These are phyloP conservation scores for Calephelis perditalis DNA, from an alignment of 2,888 invertebrate species.

Conservation along the genomic window DNA sequence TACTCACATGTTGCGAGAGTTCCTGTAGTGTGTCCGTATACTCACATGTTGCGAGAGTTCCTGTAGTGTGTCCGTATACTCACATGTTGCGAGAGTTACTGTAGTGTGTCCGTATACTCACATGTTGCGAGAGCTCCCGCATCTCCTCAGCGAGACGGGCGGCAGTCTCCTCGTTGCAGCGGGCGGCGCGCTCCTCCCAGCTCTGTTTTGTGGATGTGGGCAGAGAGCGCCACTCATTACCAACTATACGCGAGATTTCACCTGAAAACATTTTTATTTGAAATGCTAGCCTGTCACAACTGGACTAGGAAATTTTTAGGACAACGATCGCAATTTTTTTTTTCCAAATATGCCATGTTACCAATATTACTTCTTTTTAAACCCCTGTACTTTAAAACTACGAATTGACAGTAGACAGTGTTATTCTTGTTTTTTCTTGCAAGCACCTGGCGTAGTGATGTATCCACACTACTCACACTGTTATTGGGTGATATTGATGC, in stretches of 20 bases:
- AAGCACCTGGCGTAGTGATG: not conserved
- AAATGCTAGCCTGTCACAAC: no score
- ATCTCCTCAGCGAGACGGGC: slow-evolving; percentile 79
- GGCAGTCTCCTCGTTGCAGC: slow-evolving; percentile 91
- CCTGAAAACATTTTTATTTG: slow-evolving; percentile 39
- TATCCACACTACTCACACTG: not conserved
- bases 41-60: not conserved
- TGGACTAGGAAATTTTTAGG: no score
- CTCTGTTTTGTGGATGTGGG: slow-evolving; percentile 91
- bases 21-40: no score
- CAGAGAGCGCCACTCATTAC: slow-evolving; percentile 95
- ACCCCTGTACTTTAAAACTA: no score
- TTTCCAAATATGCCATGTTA: no score
- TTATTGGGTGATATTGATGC: no score
- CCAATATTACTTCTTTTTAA: no score
- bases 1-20: no score
- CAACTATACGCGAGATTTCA: slow-evolving; percentile 85
- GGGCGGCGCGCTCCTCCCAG: slow-evolving; percentile 95
- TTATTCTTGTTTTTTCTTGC: not conserved
- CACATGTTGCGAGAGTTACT: not conserved
- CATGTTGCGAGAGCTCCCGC: slow-evolving; percentile 58
- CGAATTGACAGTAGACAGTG: no score
- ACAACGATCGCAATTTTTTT: no score
- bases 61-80: not conserved
- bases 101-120: not conserved